These are phyloP conservation scores for Tamandua tetradactyla DNA, from an alignment of 2,797 vertebrate species.

Conservation along the genomic window DNA sequence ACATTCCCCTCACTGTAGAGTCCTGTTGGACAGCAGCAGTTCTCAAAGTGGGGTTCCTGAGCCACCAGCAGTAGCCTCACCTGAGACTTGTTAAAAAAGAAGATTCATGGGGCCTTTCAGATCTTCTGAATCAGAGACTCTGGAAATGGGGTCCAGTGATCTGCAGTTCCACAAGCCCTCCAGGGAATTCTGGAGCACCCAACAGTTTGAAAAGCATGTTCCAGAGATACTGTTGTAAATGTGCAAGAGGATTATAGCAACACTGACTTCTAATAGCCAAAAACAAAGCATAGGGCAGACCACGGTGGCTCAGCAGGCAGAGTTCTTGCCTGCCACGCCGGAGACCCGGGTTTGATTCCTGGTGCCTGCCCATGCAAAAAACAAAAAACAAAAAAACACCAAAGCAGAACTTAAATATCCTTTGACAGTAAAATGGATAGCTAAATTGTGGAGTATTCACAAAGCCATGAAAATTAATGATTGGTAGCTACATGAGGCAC, in stretches of 20 bases:
- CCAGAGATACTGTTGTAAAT: too few species aligned
- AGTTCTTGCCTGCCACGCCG: too few species aligned
- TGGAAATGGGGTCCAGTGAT: neutral
- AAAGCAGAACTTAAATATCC: neutral
- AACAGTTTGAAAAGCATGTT: too few species aligned
- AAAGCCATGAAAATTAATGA: neutral
- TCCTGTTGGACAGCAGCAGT: neutral
- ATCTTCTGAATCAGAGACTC: neutral
- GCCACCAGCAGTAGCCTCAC: too few species aligned
- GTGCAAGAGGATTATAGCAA: neutral
- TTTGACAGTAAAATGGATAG: too few species aligned
- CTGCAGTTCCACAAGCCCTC: too few species aligned
- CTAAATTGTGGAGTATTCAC: too few species aligned
- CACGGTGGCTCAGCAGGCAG: too few species aligned
- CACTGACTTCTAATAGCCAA: neutral
- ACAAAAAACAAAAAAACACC: too few species aligned
- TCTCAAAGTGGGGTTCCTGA: neutral
- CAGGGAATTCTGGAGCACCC: neutral
- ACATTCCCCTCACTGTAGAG: rapidly evolving
- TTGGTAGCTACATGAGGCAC: rapidly evolving
- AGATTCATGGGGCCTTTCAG: too few species aligned
- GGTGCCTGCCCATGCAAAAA: too few species aligned
- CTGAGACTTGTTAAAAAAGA: rapidly evolving
- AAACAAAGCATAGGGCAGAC: neutral
- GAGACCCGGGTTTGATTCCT: too few species aligned